A percentile compares a stretch with the other conserved stretches of the same genome.
Conservation (phyloP, 2,797 vertebrate genomes). For the Staurois parvus region DNA sequence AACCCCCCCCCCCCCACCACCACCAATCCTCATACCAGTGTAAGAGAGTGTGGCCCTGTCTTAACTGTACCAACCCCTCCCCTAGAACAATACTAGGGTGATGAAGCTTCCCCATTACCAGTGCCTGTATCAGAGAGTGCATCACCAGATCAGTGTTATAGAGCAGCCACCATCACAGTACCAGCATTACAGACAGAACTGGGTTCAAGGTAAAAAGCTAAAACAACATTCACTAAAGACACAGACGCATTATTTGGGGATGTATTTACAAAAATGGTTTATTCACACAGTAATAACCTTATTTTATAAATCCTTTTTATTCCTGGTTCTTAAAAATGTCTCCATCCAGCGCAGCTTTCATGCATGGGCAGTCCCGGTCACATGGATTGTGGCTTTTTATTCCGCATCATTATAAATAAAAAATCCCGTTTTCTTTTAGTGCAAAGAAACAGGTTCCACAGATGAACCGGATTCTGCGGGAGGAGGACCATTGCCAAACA, state of each 20-base stretch:
- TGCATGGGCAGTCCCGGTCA: conserved; percentile 66
- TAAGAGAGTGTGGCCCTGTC: too few species aligned
- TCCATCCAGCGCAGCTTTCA: conserved; percentile 70
- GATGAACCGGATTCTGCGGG: conserved; percentile 65
- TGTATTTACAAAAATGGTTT: conserved; percentile 76
- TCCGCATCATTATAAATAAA: conserved; percentile 67
- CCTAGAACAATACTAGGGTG: too few species aligned
- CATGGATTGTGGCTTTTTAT: conserved; percentile 29
- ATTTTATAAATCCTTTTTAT: conserved; percentile 28
- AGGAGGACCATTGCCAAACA: conserved; percentile 63
- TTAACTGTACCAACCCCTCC: too few species aligned
- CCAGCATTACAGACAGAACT: too few species aligned
- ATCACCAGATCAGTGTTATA: too few species aligned
- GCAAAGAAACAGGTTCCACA: conserved; percentile 62
- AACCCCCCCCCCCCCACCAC: too few species aligned
- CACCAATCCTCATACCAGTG: too few species aligned
- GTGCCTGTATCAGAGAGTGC: too few species aligned
- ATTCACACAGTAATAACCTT: conserved; percentile 69
- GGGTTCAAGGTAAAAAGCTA: too few species aligned
- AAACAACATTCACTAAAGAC: too few species aligned
- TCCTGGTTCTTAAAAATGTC: conserved; percentile 63
- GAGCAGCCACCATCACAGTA: too few species aligned
- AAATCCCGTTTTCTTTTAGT: conserved; percentile 62
- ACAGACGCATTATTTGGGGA: conserved; percentile 25
- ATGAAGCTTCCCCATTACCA: too few species aligned